Conservation (phyloP, 2,113 vertebrate genomes). For the Actenoides lindsayi region DNA sequence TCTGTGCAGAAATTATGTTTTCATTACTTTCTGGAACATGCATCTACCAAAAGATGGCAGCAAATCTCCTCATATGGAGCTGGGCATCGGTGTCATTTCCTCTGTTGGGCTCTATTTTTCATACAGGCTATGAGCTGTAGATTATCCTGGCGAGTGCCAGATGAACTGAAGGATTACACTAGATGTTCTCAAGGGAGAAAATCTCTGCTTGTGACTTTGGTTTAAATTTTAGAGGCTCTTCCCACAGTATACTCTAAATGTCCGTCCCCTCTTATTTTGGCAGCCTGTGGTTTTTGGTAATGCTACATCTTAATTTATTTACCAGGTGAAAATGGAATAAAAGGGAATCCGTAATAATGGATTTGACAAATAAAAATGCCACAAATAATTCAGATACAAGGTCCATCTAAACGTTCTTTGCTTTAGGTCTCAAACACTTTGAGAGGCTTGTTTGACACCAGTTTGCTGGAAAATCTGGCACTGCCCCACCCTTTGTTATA, state of each 20-base stretch:
- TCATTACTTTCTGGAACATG: not conserved
- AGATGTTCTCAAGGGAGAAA: not conserved
- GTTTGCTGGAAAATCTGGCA: not conserved
- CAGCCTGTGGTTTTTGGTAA: not conserved
- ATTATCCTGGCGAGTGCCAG: not conserved
- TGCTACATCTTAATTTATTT: not conserved
- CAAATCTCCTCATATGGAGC: not conserved
- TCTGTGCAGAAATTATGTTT: not conserved
- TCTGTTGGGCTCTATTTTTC: not conserved
- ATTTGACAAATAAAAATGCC: not conserved
- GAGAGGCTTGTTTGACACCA: not conserved
- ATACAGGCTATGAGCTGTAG: not conserved
- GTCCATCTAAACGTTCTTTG: not conserved
- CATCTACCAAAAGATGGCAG: conserved; percentile 67
- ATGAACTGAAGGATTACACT: not conserved
- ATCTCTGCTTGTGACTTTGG: not conserved
- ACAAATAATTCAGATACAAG: not conserved
- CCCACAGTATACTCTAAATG: not conserved
- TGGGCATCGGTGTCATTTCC: not conserved
- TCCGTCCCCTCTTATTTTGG: not conserved
- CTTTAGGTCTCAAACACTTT: not conserved
- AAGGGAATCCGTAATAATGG: not conserved
- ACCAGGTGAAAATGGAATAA: not conserved
- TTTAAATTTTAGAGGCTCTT: not conserved
- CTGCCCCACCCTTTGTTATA: not conserved